Conservation (phyloP, 1,140 invertebrate species). For the Ruditapes philippinarum region DNA sequence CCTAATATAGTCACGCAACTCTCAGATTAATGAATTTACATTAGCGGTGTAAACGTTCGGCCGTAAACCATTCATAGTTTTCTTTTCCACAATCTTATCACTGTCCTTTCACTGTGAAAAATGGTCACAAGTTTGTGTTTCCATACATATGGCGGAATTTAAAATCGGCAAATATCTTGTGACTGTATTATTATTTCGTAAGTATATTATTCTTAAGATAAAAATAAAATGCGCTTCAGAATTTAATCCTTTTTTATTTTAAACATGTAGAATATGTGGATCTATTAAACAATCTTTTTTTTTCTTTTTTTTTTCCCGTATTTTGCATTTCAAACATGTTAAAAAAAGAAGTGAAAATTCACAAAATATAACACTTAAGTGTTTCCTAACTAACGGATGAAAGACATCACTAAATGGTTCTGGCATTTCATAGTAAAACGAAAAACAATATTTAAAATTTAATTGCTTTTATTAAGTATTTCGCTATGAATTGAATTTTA, state of each 20-base stretch:
- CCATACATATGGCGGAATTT: constrained; percentile 43
- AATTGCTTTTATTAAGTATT: too few relatives aligned
- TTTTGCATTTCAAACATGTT: neutral
- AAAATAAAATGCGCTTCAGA: neutral
- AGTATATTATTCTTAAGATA: neutral
- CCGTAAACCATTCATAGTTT: neutral
- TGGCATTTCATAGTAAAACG: too few relatives aligned
- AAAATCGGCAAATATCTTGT: neutral
- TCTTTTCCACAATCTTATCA: constrained; percentile 6
- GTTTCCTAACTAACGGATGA: too few relatives aligned
- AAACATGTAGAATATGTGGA: neutral
- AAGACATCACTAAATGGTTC: too few relatives aligned
- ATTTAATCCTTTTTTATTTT: neutral
- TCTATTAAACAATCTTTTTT: neutral
- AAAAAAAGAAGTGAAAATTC: too few relatives aligned
- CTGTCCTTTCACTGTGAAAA: neutral
- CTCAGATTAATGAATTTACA: neutral
- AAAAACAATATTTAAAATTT: too few relatives aligned
- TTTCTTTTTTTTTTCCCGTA: neutral
- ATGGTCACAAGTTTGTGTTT: constrained; percentile 40
- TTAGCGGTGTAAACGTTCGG: neutral
- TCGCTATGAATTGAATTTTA: too few relatives aligned
- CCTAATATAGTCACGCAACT: neutral
- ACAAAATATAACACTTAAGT: too few relatives aligned
- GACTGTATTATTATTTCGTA: neutral